These are phyloP conservation scores for Anabas testudineus DNA, from an alignment of 2,797 vertebrate species.

Conservation along the genomic window DNA sequence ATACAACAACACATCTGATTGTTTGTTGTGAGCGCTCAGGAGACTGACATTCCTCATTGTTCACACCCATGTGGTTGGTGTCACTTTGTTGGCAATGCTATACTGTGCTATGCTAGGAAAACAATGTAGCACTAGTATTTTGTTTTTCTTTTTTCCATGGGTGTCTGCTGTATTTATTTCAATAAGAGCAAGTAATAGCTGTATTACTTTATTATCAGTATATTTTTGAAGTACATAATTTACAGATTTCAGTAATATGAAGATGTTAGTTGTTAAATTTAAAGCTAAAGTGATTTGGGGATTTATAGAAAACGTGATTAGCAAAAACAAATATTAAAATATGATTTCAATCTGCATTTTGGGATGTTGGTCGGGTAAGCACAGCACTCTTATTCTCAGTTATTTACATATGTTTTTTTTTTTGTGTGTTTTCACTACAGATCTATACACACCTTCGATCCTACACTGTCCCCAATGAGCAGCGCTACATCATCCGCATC, in stretches of 20 bases:
- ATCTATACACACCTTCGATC: slow-evolving; percentile 94
- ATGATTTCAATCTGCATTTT: too few species aligned
- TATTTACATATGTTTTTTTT: slow-evolving; percentile 2
- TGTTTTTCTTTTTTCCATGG: not conserved
- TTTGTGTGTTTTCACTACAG: slow-evolving; percentile 73
- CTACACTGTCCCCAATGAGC: slow-evolving; percentile 93
- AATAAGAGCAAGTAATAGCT: too few species aligned
- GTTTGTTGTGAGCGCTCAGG: not conserved
- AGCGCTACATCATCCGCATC: slow-evolving; percentile 97
- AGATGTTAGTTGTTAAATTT: not conserved
- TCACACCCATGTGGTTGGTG: slow-evolving; percentile 4
- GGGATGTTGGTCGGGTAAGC: too few species aligned
- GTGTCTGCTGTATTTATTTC: slow-evolving; percentile 1
- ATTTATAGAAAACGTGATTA: too few species aligned
- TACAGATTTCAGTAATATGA: not conserved
- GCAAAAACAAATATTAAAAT: too few species aligned
- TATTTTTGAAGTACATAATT: too few species aligned
- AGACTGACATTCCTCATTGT: slow-evolving; percentile 3
- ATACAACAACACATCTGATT: slow-evolving; percentile 4
- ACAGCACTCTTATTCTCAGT: not conserved
- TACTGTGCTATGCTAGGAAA: too few species aligned
- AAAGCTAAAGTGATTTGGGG: not conserved
- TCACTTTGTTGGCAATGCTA: not conserved
- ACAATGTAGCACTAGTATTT: not conserved
- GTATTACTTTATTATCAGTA: too few species aligned